Evolutionary conservation across 2,113 vertebrate species (phyloP).

Genomic region (Micronycteris hirsuta): DNA sequence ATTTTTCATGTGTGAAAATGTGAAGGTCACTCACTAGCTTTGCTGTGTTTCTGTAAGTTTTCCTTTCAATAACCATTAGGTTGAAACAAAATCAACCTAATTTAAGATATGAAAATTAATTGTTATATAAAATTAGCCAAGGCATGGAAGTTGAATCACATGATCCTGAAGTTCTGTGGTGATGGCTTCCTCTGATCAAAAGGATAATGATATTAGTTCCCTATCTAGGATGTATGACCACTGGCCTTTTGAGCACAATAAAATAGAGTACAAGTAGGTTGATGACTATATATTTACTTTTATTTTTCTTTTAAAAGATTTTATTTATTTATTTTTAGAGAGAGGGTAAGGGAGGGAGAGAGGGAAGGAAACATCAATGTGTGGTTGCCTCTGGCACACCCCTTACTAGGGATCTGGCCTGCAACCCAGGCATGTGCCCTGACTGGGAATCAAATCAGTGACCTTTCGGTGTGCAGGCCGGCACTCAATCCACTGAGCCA

Average conservation of each 20-base stretch:
- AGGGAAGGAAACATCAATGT: too few relatives aligned
- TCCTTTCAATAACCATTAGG: neutral
- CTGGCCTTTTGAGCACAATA: neutral
- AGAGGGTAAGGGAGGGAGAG: too few relatives aligned
- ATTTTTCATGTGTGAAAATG: neutral
- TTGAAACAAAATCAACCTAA: neutral
- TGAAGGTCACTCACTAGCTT: neutral
- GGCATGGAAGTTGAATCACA: neutral
- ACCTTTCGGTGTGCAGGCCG: too few relatives aligned
- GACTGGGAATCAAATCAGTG: too few relatives aligned
- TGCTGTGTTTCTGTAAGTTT: neutral
- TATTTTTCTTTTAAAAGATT: too few relatives aligned
- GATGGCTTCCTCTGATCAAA: neutral
- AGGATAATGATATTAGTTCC: neutral
- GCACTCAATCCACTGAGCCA: too few relatives aligned
- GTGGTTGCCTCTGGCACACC: too few relatives aligned
- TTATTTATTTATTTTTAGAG: too few relatives aligned
- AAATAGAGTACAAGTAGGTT: neutral
- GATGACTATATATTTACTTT: neutral
- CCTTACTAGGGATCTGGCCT: too few relatives aligned
- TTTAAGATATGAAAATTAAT: constrained; percentile 1
- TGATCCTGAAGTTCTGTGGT: neutral
- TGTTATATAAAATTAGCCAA: neutral
- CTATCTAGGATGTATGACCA: neutral
- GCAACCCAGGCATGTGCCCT: too few relatives aligned